Evolutionary conservation across 2,888 invertebrate genomes (phyloP), one percentile per base, ranked within the genome.

Genomic region (Drosophila merina): DNA sequence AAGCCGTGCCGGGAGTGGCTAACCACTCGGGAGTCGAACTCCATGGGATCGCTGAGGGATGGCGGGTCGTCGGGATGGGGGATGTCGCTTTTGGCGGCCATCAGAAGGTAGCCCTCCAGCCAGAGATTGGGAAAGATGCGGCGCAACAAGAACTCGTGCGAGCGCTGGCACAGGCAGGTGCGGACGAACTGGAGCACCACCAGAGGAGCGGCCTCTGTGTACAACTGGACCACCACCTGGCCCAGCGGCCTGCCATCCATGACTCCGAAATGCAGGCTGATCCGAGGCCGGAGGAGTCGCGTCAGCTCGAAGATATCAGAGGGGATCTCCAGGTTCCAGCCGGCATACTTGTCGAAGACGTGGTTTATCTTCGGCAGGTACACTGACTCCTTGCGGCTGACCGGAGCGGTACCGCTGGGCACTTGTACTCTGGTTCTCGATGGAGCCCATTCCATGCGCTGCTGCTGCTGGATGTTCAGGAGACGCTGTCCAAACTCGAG

Each of bases 161-260:
- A 31, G 0, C 77, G 54, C 3, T 67, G 54, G 5, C 25, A 36
- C 14, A 58, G 49, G 10, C 83, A 88, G 30, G 76, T 54, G n/a
- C 77, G 77, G 6, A 88, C 60, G 47, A 89, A 78, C 40, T 86
- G 77, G 38, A 85, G 55, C 4, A 86, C 86, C 2, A 89, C 77
- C 26, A 75, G 76, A 2, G 90, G 90, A 0, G 85, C 86, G 0
- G 88, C 81, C 70, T 90, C 89, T 4, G 82, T 83, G 58, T 75
- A 89, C 1, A 90, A 68, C 42, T 84, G 78, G 3, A 90, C 59
- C 1, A 78, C 58, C 20, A 90, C 71, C 9, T 74, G 73, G 1
- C 85, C 88, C 44, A 86, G 48, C 4, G 78, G 75, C 0, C 81
- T 72, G 2, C 79, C 67, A n/a, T 71, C 76, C 42, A 77, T 64